Evolutionary conservation across 2,888 invertebrate species (phyloP), one percentile per base, ranked within the genome.

Genomic region (Fabriciana adippe): DNA sequence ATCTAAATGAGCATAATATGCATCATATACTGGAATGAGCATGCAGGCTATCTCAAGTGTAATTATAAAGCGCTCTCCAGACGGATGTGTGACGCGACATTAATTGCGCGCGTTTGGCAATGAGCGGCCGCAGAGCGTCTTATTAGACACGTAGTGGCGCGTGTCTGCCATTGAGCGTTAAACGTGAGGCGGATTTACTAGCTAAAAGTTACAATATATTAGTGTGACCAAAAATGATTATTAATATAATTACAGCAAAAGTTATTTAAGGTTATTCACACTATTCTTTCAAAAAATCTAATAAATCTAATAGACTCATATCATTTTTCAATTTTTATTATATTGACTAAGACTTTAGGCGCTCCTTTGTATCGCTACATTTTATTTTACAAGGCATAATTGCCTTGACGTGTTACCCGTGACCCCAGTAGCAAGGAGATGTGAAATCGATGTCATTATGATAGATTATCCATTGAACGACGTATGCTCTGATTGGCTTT

Each of bases 361-460:
- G 1, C 35, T 8, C 11, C 11, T 41, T 41, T 41, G 35, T 41
- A 41, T 41, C 35, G 18, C 2, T 60, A 35, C 14, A 31, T 57
- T 75, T 78, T 75, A 76, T 75, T 75, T 74, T 75, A 75, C 76
- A 82, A 84, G 81, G 81, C 81, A 78, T 78, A 78, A 77, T 83
- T 82, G 78, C 78, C 79, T 77, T 79, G 68, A 73, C 68, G 68
- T 70, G 73, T 74, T 81, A 84, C 86, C 84, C 85, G 50, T 80
- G 74, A 78, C 82, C 77, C 76, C 77, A 80, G 61, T 67, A 81
- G 66, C 66, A 65, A 63, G 80, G 81, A 85, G 86, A 89, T 89
- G 87, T 86, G 85, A 89, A 90, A 90, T 90, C 86, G 87, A 90
- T 89, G 90, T 89, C 90, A 88, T 89, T 89, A 90, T 90, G 91